Evolutionary conservation across 2,888 invertebrate species (phyloP).

Genomic region (Aelia acuminata): DNA sequence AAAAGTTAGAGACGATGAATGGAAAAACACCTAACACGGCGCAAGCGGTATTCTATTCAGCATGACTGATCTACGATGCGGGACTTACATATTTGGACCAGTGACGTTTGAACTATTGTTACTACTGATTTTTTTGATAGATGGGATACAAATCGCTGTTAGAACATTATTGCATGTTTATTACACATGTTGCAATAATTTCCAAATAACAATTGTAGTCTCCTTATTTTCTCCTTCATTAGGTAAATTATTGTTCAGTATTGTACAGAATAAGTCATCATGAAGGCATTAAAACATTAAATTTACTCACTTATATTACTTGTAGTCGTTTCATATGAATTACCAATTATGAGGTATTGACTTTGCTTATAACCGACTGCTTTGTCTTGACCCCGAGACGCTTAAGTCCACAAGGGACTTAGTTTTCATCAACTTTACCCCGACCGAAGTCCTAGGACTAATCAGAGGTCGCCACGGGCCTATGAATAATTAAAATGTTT

Average conservation of each 20-base stretch:
- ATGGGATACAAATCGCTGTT: no score
- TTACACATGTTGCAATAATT: no score
- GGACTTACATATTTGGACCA: not conserved
- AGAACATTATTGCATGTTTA: no score
- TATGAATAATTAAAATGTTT: conserved; percentile 7
- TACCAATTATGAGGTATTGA: not conserved
- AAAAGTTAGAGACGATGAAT: not conserved
- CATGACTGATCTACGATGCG: not conserved
- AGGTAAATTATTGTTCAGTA: no score
- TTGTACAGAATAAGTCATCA: no score
- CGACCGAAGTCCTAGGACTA: not conserved
- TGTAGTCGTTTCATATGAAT: not conserved
- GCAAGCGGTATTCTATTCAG: not conserved
- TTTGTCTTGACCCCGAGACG: not conserved
- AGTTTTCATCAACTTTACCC: not conserved
- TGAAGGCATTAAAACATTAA: no score
- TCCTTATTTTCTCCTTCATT: no score
- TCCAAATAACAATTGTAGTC: no score
- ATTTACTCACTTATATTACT: not conserved
- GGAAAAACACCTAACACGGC: not conserved
- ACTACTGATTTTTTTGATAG: no score
- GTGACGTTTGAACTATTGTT: no score
- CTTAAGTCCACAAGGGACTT: not conserved
- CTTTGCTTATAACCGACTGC: not conserved
- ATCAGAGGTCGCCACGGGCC: not conserved